Evolutionary conservation across 2,797 vertebrate species (phyloP), one percentile per base, ranked within the genome.

Genomic region (Protosalanx chinensis): DNA sequence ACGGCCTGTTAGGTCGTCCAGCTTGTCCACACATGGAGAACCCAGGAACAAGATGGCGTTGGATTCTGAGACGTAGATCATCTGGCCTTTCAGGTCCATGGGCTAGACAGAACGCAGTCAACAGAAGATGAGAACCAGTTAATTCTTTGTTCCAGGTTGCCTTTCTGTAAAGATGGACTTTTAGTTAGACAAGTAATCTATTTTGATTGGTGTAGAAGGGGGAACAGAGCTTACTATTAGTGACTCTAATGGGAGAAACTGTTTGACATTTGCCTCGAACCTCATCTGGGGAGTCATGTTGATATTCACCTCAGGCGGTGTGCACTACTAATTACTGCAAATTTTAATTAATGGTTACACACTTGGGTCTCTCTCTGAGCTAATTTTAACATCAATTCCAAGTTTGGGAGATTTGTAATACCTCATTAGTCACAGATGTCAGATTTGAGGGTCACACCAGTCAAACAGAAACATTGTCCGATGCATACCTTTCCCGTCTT

Each of bases 11-110:
- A 99, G 94, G 90, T 99, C 96, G 86, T 99, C 97, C 71, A 99
- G 85, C 84, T 95, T 94, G 82, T 98, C 97, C 81, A 99, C 97
- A 72, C 97, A 98, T 0, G 98, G 98, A 0, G 98, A 99, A 64
- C 98, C 98, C 90, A 99, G 77, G 84, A 99, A 99, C 41, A 99
- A 87, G 81, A 99, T 93, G 15, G 92, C 92, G 27, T 94, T 96
- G 74, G 95, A 98, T 84, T 99, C 98, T 23, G 96, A 89, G 71
- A 98, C 94, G 77, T 95, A 99, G 86, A 99, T 96, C 98, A 99
- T 99, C 87, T 99, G 98, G 73, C 98, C 98, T 91, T 98, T 99
- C 63, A 99, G 93, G 83, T 99, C 97, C 97, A 97, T 99, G 73
- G 93, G 94, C 96, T 99, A 79, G 46, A 59, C 29, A 18, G 86